Evolutionary conservation across 2,888 invertebrate species (phyloP).

Genomic region (Herminia tarsipennalis): DNA sequence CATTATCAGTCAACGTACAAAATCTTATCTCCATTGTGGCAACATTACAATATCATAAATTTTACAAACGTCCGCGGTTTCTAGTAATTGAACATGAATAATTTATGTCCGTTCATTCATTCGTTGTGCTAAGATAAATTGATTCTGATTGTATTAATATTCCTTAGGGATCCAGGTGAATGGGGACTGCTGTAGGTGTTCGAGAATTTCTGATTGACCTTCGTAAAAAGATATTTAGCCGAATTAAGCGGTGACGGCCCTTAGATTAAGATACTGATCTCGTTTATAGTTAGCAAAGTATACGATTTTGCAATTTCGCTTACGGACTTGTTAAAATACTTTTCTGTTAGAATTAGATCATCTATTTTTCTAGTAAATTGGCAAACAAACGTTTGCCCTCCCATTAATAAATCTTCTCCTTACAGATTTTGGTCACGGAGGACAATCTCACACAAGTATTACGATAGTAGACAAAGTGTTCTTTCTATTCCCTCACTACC

Average conservation of each 20-base stretch:
- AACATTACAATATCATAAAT: constrained; percentile 46
- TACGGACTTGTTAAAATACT: no score
- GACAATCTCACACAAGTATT: no score
- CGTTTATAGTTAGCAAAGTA: neutral
- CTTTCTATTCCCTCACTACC: no score
- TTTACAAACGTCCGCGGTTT: constrained; percentile 45
- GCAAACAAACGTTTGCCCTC: no score
- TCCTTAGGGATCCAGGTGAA: constrained; percentile 37
- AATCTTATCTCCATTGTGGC: neutral
- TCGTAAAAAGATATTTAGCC: constrained; percentile 2
- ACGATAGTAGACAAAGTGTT: no score
- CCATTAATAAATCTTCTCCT: no score
- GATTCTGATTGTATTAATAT: constrained; percentile 53
- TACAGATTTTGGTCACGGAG: no score
- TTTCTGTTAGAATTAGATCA: no score
- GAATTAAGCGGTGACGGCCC: constrained; percentile 2
- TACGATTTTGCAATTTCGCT: no score
- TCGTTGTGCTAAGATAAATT: constrained; percentile 49
- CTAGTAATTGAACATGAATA: constrained; percentile 58
- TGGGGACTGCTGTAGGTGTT: constrained; percentile 21
- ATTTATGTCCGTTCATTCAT: constrained; percentile 48
- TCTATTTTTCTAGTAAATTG: no score
- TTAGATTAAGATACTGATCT: neutral
- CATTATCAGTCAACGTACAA: no score
- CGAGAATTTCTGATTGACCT: constrained; percentile 17